Conservation (phyloP, 1,140 invertebrate genomes). For the Medauroidea extradentata region DNA sequence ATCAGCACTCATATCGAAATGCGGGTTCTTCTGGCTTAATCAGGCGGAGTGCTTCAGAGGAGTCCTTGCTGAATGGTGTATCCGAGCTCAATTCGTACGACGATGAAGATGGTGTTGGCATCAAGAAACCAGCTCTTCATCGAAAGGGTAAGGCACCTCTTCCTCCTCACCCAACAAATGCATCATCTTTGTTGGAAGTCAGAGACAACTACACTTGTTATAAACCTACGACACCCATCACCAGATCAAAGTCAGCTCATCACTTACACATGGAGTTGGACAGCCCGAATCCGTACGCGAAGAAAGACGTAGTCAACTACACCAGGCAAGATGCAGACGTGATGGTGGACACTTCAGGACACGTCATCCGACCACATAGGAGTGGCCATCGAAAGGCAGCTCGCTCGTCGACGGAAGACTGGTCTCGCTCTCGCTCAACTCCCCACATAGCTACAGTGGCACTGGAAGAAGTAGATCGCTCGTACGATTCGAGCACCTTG, state of each 20-base stretch:
- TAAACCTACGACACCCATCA: constrained; percentile 19
- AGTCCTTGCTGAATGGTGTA: constrained; percentile 35
- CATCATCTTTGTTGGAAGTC: too few species aligned
- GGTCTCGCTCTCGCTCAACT: constrained; percentile 36
- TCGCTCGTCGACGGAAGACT: constrained; percentile 11
- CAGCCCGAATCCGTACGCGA: background rate
- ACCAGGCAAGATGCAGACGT: background rate
- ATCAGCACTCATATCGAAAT: background rate
- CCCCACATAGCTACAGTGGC: constrained; percentile 33
- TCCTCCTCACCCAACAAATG: constrained; percentile 22
- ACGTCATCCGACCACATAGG: background rate
- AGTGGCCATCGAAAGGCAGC: too few species aligned
- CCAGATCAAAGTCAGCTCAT: constrained; percentile 28
- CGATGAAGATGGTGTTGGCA: background rate
- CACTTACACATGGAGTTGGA: constrained; percentile 11
- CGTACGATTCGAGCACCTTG: constrained; percentile 48
- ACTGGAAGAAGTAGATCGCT: constrained; percentile 34
- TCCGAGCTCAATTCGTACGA: background rate
- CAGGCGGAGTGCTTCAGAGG: constrained; percentile 43
- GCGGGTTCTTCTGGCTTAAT: constrained; percentile 13
- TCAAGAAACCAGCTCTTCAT: constrained; percentile 25
- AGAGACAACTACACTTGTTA: constrained; percentile 21
- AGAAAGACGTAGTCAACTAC: background rate
- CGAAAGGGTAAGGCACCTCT: constrained; percentile 29
- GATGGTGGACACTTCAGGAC: background rate